Base-by-base conservation (phyloP, 2,113 vertebrate species). In the Notothenia coriiceps region DNA sequence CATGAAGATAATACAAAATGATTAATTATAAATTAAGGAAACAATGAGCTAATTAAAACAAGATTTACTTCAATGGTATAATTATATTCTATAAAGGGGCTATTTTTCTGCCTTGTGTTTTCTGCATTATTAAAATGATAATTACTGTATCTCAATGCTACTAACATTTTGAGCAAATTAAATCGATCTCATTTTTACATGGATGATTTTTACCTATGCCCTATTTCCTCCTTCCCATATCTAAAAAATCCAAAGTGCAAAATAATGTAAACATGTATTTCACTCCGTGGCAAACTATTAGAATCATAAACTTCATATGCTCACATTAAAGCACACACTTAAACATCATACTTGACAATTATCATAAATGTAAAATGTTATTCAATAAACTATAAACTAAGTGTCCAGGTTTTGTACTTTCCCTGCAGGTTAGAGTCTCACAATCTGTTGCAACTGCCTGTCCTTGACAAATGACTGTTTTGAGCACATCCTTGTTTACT, bases 401-500 rank as follows among this genome's bases (percentile, higher is more conserved):
- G 15, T 66, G 54, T 63, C 22, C 44, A 75, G n/a, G 13, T 52
- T 43, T 70, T 64, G 63, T 47, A 59, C 67, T 77, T 89, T 85
- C 33, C 66, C 62, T 64, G 60, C 33, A 76, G 43, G 52, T 60
- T 40, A 17, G 29, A 76, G 62, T 79, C 80, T 71, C 22, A 63
- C 56, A 25, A 35, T 67, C 55, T 84, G 79, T 82, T 86, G 76
- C 67, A 89, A 91, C 73, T 40, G 72, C 20, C 14, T 60, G 89
- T 89, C 79, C 88, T 89, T 83, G 85, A 76, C 59, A 6, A 77
- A 79, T 69, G 72, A 80, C 76, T 76, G 65, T 61, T 29, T 33
- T 17, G 49, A 77, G 70, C 15, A 5, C 29, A 20, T 59, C 13
- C 33, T 76, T 92, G 82, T 93, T 93, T 89, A 77, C 89, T 80